Percentiles rank a stretch among this genome's conserved stretches.
Conservation (phyloP, 2,888 invertebrate genomes). For the Ashinkailepas kermadecensis region DNA sequence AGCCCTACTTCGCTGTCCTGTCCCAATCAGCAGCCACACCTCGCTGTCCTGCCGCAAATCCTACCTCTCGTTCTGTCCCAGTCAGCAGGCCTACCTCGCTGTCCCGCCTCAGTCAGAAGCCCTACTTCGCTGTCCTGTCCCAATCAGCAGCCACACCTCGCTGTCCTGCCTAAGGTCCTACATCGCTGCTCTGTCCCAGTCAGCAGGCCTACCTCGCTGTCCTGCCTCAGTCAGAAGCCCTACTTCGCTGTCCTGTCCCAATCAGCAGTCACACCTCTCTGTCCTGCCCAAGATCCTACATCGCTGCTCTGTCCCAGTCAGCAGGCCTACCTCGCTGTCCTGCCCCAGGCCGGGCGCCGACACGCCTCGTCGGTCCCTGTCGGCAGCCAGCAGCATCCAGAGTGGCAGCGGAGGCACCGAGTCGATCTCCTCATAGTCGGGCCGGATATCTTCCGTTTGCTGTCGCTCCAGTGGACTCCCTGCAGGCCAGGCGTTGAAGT, state of each 20-base stretch:
- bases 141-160: conserved; percentile 62
- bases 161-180: neutral
- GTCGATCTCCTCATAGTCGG: conserved; percentile 91
- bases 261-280: conserved; percentile 61
- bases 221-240: conserved; percentile 24
- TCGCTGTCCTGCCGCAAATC: neutral
- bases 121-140: conserved; percentile 35
- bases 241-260: conserved; percentile 37
- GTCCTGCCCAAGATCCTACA: neutral
- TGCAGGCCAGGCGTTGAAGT: neutral
- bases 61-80: neutral
- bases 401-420: conserved; percentile 97
- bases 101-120: conserved; percentile 26
- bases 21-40: conserved; percentile 64
- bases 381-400: conserved; percentile 91
- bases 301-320: neutral
- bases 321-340: conserved; percentile 30
- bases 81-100: conserved; percentile 29
- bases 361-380: conserved; percentile 45
- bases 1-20: conserved; percentile 26
- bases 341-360: conserved; percentile 25
- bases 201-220: conserved; percentile 29
- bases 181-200: neutral
- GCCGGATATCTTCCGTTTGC: conserved; percentile 66
- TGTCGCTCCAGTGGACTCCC: conserved; percentile 18